Evolutionary conservation across 2,888 invertebrate genomes (phyloP), one percentile per base, ranked within the genome.

Genomic region (Gymnoscelis rufifasciata): DNA sequence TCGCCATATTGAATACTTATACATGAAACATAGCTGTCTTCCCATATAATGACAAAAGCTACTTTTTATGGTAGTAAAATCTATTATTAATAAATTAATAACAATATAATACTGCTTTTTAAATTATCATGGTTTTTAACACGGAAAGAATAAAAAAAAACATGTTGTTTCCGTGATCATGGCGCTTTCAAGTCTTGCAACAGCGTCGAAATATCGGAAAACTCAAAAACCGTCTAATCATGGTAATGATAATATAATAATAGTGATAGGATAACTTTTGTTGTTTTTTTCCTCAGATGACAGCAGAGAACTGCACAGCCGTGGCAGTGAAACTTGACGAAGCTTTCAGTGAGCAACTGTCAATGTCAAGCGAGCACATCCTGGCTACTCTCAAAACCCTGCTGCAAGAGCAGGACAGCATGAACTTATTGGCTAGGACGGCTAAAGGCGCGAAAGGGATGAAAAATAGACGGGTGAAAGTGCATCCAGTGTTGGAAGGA

Each of bases 311-410:
- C 49, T 80, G 83, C 54, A 66, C 72, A 19, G 60, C 71, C 45
- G 60, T 80, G 29, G 81, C 76, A 52, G 72, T 82, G 45, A 78
- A 81, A 62, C 65, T 82, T 3, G 78, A 81, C 56, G 63, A 2
- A 2, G 19, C 19, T 5, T 19, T 43, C 2, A 42, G 75, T 31
- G 59, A 62, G 33, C 68, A 67, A 8, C 57, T 58, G 7, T 52
- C 55, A 31, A 43, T 49, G 8, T 55, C 66, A 1, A 53, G 68
- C 0, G 27, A 51, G 0, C 54, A 63, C 41, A 65, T 81, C 23
- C 14, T 54, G 3, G 13, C 51, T n/a, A 49, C 47, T 3, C 38
- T 57, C 33, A 51, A 51, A 35, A 46, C 43, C 30, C 28, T 57
- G 30, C 41, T 57, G 24, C 31, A 64, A 56, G 80, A 83, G 38